Base-by-base conservation (phyloP, 92 coral and sea anemone species). In the Epizoanthus scotinus region DNA sequence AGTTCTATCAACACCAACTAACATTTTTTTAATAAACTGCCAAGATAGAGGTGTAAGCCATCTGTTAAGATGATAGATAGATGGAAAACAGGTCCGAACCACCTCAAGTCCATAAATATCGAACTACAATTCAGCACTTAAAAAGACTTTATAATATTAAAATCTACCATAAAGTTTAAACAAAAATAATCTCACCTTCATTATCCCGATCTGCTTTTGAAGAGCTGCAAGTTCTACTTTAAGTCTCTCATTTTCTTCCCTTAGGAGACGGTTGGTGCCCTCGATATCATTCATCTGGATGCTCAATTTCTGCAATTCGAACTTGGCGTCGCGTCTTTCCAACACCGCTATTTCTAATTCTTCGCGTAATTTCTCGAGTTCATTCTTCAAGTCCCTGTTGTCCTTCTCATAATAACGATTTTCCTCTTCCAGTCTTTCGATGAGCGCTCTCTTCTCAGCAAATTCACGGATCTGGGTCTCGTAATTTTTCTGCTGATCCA, bases 161-260 rank as follows among this genome's bases (percentile, higher is more conserved):
- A 34, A 34, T 34, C 3, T 34, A 34, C 5, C 40, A 34, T 6
- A 2, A n/a, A 6, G 5, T 20, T 57, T 57, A 7, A 21, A 36
- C 63, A 8, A 34, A 75, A 3, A 36, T 20, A 75, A 26, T 22
- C 81, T 22, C 36, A 75, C 80, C 79, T 89, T 86, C 54, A 93
- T 85, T 36, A 81, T 87, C 26, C 89, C 86, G 50, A 85, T 90
- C 22, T 87, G 90, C 57, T 75, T 84, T 64, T 93, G 84, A 7
- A 93, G 78, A 63, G 84, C 85, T 14, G 86, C 92, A 10, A 93
- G 85, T 27, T 93, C 97, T 54, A 88, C 74, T 83, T 93, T 93
- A 3, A 93, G 92, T 55, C 94, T 86, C 83, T 93, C 97, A 66
- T 93, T 96, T 67, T 96, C 99, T 52, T 93, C 99, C 67, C 90